phyloP scores from a whole-genome alignment of 2,113 vertebrate species.

The Chroicocephalus ridibundus region DNA sequence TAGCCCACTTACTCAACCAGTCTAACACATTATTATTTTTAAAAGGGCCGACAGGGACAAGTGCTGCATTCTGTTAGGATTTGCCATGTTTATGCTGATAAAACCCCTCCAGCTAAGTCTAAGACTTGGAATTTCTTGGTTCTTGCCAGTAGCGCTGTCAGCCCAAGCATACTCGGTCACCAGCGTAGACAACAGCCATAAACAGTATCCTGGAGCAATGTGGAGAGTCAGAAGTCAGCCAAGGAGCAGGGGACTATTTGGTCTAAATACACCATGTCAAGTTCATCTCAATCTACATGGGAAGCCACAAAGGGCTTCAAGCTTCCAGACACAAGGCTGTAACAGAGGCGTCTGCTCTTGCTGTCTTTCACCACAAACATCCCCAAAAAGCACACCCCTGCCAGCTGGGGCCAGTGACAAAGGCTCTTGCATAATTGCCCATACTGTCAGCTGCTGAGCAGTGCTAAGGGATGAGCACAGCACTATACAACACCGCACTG shows the following conservation, averaged over 20 bases:
- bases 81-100: constrained; percentile 9
- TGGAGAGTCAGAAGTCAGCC: background rate
- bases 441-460: background rate
- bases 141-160: background rate
- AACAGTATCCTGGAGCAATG: background rate
- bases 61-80: background rate
- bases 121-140: background rate
- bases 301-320: background rate
- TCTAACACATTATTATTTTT: constrained; percentile 7
- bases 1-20: background rate
- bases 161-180: background rate
- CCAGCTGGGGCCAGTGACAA: background rate
- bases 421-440: background rate
- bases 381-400: background rate
- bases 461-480: background rate
- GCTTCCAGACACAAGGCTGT: background rate
- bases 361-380: background rate
- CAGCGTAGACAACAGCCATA: background rate
- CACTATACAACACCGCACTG: background rate
- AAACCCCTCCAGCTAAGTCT: background rate
- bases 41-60: background rate
- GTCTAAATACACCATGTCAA: rapidly evolving
- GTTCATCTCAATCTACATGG: background rate
- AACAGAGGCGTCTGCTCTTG: background rate
- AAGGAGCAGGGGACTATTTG: background rate